These are phyloP conservation scores for Bothrops jararaca DNA, from an alignment of 2,113 vertebrate species.

Conservation along the genomic window DNA sequence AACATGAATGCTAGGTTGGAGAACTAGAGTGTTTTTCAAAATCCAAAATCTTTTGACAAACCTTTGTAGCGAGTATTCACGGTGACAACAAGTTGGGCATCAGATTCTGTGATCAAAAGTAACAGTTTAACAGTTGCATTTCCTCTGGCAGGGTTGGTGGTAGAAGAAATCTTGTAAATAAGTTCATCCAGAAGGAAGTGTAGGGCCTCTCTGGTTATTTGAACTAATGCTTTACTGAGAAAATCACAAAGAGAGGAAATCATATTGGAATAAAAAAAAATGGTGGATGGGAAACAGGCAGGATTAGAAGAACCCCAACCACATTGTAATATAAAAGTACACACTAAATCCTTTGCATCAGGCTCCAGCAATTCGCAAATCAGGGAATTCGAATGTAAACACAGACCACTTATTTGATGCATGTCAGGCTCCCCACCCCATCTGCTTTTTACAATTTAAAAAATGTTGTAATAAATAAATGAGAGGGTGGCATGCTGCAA, in stretches of 20 bases:
- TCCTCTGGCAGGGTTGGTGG: slow-evolving; percentile 77
- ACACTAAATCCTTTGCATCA: neutral
- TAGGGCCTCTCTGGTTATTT: slow-evolving; percentile 68
- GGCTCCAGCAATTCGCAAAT: neutral
- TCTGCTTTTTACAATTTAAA: neutral
- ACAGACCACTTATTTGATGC: neutral
- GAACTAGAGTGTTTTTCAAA: slow-evolving; percentile 20
- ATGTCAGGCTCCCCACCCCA: neutral
- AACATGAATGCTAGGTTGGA: neutral
- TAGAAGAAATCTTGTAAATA: slow-evolving; percentile 84
- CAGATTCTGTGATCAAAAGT: slow-evolving; percentile 71
- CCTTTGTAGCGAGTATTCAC: slow-evolving; percentile 82
- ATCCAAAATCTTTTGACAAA: slow-evolving; percentile 55
- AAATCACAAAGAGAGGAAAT: slow-evolving; percentile 28
- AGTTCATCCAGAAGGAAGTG: slow-evolving; percentile 84
- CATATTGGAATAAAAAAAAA: neutral
- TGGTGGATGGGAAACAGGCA: neutral
- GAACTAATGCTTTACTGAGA: slow-evolving; percentile 73
- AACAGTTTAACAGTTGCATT: slow-evolving; percentile 77
- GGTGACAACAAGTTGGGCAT: slow-evolving; percentile 67
- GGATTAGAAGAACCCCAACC: neutral
- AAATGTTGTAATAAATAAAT: neutral
- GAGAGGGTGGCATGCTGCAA: neutral
- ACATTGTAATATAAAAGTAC: neutral
- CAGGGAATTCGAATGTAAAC: neutral